Evolutionary conservation across 1,140 invertebrate species (phyloP), one percentile per base, ranked within the genome.

Genomic region (Drusus annulatus): DNA sequence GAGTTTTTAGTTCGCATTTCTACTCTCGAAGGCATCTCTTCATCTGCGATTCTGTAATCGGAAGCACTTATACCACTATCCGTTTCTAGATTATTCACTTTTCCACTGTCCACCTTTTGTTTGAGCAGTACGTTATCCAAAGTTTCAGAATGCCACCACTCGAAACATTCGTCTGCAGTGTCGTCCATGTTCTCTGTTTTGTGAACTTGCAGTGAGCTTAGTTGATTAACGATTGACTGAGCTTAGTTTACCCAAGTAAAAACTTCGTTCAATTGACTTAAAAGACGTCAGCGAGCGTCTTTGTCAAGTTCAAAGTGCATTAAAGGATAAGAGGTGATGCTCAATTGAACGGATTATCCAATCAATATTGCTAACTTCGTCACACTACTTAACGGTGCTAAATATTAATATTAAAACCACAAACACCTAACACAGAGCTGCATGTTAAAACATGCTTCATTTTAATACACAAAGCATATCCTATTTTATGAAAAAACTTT

Each of bases 231-330:
- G 77, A 75, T 80, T 76, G 56, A 68, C 63, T 79, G 69, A 79
- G 71, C 75, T 78, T 81, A 83, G 71, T 80, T 78, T 52, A 36
- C 28, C 16, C 58, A 79, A 60, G 23, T 75, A 74, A 25, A 76
- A 52, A 23, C 28, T 63, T 73, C 45, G 52, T 54, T 79, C 25
- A 74, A 60, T 17, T 68, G 36, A n/a, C 15, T 36, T 71, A 63
- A 69, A 63, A 69, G 23, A 78, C 78, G 69, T 69, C 76, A 50
- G 76, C 74, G 78, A 71, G 60, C 23, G 76, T 56, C n/a, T 60
- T 31, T 77, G 78, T 73, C 80, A 81, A 83, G 80, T 78, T 81
- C 74, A 79, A 16, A 83, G 71, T 78, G 65, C 16, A 62, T 71
- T 56, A 79, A 56, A 17, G 75, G 60, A 76, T 82, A 71, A 79